These are phyloP conservation scores for Macroglossus sobrinus DNA, from an alignment of 2,113 vertebrate genomes.

Conservation along the genomic window DNA sequence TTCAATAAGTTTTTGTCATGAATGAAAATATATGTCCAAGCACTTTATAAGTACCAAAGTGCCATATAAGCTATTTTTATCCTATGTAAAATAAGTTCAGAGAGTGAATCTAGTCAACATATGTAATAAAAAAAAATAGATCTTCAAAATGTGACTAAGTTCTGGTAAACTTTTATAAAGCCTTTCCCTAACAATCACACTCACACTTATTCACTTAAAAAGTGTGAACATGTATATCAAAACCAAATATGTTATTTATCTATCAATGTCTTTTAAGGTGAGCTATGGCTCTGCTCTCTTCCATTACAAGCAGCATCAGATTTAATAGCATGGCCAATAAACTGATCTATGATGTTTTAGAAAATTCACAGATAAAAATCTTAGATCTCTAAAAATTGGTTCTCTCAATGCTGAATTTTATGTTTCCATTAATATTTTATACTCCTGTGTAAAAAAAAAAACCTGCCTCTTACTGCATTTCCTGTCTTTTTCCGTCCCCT, in stretches of 20 bases:
- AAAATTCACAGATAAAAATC: constrained; percentile 20
- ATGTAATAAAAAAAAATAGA: not conserved
- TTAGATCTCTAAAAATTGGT: not conserved
- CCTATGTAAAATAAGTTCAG: constrained; percentile 9
- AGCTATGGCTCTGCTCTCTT: not conserved
- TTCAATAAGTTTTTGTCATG: not conserved
- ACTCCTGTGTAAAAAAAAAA: not conserved
- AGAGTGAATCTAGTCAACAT: not conserved
- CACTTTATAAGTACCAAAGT: not conserved
- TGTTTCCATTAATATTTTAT: not conserved
- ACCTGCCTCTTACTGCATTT: not conserved
- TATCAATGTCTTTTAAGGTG: not conserved
- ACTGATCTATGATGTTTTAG: not conserved
- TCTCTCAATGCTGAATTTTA: not conserved
- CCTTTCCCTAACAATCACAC: not conserved
- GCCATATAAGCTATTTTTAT: not conserved
- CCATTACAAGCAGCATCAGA: not conserved
- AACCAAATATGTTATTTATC: not conserved
- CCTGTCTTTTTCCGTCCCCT: not conserved
- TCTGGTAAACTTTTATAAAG: not conserved
- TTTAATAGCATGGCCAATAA: not conserved
- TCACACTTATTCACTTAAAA: not conserved
- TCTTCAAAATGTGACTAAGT: not conserved
- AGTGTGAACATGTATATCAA: not conserved
- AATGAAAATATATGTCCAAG: not conserved